Conservation (phyloP, 2,113 vertebrate genomes). For the Hypanus sabinus region DNA sequence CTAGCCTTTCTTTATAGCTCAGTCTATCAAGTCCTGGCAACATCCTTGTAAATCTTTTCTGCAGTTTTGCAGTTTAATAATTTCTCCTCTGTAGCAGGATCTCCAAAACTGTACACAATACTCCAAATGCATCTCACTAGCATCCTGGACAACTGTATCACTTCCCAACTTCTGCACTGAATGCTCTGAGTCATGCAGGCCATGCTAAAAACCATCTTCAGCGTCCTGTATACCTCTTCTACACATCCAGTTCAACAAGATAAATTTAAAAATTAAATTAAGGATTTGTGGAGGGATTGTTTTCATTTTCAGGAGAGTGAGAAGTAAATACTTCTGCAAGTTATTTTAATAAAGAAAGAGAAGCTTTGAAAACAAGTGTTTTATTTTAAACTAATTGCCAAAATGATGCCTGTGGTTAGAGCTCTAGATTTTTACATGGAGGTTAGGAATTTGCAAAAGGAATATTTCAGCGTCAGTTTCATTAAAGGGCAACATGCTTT, state of each 20-base stretch:
- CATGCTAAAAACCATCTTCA: too few species aligned
- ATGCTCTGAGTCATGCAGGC: too few species aligned
- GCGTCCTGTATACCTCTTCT: not conserved
- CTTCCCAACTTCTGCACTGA: too few species aligned
- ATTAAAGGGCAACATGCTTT: not conserved
- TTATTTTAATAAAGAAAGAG: not conserved
- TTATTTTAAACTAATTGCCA: not conserved
- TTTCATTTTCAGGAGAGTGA: not conserved
- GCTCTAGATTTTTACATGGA: not conserved
- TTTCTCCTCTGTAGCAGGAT: too few species aligned
- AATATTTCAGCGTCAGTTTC: not conserved
- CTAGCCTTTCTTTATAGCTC: too few species aligned
- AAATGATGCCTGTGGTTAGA: not conserved
- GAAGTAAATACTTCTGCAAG: not conserved
- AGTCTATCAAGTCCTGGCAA: too few species aligned
- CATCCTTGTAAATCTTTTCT: too few species aligned
- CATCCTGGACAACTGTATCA: too few species aligned
- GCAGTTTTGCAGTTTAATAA: too few species aligned
- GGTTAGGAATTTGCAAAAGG: not conserved
- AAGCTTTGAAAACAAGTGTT: not conserved
- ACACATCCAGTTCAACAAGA: not conserved
- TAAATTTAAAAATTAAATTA: not conserved
- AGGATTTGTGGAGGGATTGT: not conserved
- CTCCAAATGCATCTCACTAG: too few species aligned
- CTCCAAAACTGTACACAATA: too few species aligned